phyloP scores from a whole-genome alignment of 2,113 vertebrate species.

The Alouatta palliata region DNA sequence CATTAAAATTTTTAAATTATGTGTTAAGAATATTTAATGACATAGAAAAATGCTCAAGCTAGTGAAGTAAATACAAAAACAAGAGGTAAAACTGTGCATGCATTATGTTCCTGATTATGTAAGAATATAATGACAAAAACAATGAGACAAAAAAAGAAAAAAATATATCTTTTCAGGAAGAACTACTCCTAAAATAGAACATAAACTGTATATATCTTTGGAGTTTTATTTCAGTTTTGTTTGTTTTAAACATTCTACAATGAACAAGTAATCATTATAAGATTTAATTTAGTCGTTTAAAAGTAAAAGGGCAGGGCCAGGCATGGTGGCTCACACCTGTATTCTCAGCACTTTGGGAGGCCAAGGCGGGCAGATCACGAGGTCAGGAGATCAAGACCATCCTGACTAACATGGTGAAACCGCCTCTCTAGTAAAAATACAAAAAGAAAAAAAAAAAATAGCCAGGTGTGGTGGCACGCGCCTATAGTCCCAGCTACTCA shows the following conservation, averaged over 20 bases:
- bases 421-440: too few species aligned
- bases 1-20: conserved; percentile 7
- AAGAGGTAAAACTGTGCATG: not conserved
- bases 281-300: not conserved
- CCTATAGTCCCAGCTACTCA: too few species aligned
- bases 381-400: too few species aligned
- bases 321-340: too few species aligned
- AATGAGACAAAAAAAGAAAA: not conserved
- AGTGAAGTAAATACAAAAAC: conserved; percentile 41
- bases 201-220: not conserved
- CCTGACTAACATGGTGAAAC: too few species aligned
- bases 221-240: conserved; percentile 14
- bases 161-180: not conserved
- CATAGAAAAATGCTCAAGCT: not conserved
- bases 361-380: too few species aligned
- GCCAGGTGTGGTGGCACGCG: too few species aligned
- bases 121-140: conserved; percentile 5
- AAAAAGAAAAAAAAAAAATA: too few species aligned
- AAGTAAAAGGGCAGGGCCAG: not conserved
- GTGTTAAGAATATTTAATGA: conserved; percentile 10
- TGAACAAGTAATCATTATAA: conserved; percentile 33
- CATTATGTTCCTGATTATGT: not conserved
- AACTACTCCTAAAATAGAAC: conserved; percentile 21
- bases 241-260: conserved; percentile 13
- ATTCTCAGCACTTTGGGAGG: too few species aligned